Percentiles rank a stretch among this genome's conserved stretches.
Conservation (phyloP, 2,797 vertebrate genomes). For the Scarus forsteni region DNA sequence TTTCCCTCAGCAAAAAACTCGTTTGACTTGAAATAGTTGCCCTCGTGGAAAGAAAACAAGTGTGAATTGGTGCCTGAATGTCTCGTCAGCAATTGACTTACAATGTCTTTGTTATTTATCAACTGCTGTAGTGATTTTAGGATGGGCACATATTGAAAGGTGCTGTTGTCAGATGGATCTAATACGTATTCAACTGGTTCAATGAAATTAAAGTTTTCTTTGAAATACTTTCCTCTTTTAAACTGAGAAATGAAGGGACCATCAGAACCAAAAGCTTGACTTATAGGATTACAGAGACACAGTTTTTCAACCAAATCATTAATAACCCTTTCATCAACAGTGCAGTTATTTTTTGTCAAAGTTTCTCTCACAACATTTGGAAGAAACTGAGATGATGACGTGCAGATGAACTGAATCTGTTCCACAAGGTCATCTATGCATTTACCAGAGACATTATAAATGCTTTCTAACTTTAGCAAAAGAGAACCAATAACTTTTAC, state of each 20-base stretch:
- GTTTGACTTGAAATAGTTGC: conserved; percentile 21
- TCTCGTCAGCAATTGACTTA: not conserved
- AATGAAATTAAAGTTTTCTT: not conserved
- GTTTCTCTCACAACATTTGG: not conserved
- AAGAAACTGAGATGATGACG: not conserved
- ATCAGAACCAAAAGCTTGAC: not conserved
- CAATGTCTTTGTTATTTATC: not conserved
- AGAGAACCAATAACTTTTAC: not conserved
- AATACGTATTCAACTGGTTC: conserved; percentile 5
- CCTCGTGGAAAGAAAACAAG: conserved; percentile 7
- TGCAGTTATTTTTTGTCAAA: conserved; percentile 1
- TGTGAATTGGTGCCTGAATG: not conserved
- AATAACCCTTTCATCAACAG: conserved; percentile 8
- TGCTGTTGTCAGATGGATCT: not conserved
- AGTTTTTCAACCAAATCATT: not conserved
- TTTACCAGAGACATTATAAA: too few relatives aligned
- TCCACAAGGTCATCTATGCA: not conserved
- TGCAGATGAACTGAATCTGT: not conserved
- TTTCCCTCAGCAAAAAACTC: conserved; percentile 8
- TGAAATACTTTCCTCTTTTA: conserved; percentile 14
- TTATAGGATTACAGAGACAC: not conserved
- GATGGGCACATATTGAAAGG: conserved; percentile 1
- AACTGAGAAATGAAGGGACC: not conserved
- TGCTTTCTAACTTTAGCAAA: not conserved
- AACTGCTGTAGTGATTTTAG: not conserved